Base-by-base conservation (phyloP, 1,140 invertebrate species). In the Philotrypesis tridentata region DNA sequence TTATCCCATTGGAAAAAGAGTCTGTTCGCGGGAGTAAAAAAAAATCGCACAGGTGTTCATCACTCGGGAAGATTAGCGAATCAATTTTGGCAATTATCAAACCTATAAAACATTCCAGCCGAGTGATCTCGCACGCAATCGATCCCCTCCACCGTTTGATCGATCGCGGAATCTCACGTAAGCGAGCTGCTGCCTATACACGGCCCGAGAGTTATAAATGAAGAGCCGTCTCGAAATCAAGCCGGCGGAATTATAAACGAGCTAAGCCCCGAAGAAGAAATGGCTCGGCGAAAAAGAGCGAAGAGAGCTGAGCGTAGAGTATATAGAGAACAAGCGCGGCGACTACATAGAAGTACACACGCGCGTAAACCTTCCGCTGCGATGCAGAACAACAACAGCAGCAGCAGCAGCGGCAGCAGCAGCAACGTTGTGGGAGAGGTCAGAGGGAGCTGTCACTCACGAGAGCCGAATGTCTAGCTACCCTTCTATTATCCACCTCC, bases 371-470 rank as follows among this genome's bases (percentile, higher is more conserved):
- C 14, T 71, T 55, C 17, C 14, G 27, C 27, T 25, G 37, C 37
- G 40, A n/a, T n/a, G 23, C 4, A 27, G 31, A 27, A 14, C 27
- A 7, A 17, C 29, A 17, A 29, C 68, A 37, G 12, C 11, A 29
- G 68, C 27, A 37, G 63, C 63, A 27, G 29, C 17, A 68, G 65
- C 23, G 17, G 40, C n/a, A 48, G 23, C 7, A 60, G 72, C 9
- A 48, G 63, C 43, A 61, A 25, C 11, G 8, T 86, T 89, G 88
- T 88, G 89, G 88, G 89, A 91, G 89, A 90, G 89, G 86, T 89
- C 87, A 91, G 88, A 83, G 88, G 80, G 79, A 89, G 89, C 91
- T 92, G 91, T 92, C 91, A 89, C 91, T 92, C 91, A 92, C n/a
- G 87, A 72, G 82, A 75, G 65, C 85, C 87, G 86, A 37, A 87